phyloP scores from a whole-genome alignment of 2,113 vertebrate species.

The Etheostoma spectabile region DNA sequence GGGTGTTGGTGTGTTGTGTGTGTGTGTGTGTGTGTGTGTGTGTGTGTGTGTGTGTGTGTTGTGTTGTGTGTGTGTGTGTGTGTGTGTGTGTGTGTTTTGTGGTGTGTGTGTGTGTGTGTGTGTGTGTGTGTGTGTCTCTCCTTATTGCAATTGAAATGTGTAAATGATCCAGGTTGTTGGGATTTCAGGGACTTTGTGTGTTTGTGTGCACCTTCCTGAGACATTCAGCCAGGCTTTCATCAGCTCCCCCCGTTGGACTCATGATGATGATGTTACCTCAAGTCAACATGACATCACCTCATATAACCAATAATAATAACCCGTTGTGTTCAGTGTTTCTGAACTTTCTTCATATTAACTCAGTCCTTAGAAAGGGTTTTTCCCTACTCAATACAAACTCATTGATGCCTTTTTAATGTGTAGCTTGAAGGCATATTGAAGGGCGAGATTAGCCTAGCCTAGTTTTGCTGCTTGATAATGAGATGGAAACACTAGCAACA shows the following conservation, averaged over 20 bases:
- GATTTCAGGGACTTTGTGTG: background rate
- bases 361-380: background rate
- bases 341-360: background rate
- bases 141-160: no score
- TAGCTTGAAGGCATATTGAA: background rate
- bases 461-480: background rate
- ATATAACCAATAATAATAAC: background rate
- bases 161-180: background rate
- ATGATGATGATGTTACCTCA: background rate
- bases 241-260: background rate
- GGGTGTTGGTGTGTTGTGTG: no score
- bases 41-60: background rate
- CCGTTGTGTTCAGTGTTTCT: background rate
- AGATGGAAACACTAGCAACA: background rate
- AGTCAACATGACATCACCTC: background rate
- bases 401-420: background rate
- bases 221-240: slow-evolving; percentile 22
- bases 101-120: background rate
- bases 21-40: background rate
- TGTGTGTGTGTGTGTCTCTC: background rate
- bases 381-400: background rate
- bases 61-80: background rate
- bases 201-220: background rate
- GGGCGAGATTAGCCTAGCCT: background rate
- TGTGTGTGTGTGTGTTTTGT: background rate